A percentile compares a stretch with the other conserved stretches of the same genome.
phyloP scores from a whole-genome alignment of 1,140 invertebrate genomes.

The Tigriopus japonicus region DNA sequence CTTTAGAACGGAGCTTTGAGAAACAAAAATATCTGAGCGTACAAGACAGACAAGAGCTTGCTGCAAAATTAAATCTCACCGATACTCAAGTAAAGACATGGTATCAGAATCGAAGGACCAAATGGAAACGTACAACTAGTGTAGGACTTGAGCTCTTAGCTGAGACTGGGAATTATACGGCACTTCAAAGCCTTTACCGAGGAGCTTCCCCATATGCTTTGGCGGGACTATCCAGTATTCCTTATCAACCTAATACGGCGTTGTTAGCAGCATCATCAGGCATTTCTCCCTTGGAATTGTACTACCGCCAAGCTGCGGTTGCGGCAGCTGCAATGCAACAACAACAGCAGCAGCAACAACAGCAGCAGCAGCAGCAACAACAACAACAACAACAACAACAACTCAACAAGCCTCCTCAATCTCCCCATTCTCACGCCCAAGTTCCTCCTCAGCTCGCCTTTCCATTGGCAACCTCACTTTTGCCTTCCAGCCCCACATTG shows the following conservation, averaged over 20 bases:
- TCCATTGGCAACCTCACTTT: not conserved
- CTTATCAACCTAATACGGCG: not conserved
- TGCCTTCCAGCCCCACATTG: not conserved
- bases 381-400: no score
- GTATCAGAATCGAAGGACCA: slow-evolving; percentile 97
- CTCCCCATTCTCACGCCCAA: no score
- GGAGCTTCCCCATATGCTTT: not conserved
- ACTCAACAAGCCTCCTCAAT: no score
- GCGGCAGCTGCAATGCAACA: slow-evolving; percentile 18
- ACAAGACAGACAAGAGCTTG: slow-evolving; percentile 93
- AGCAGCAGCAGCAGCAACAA: not conserved
- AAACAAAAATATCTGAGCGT: slow-evolving; percentile 96
- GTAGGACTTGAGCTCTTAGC: slow-evolving; percentile 90
- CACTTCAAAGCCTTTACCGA: slow-evolving; percentile 59
- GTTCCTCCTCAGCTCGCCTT: not conserved
- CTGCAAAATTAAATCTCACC: slow-evolving; percentile 79
- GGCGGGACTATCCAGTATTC: not conserved
- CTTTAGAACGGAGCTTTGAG: slow-evolving; percentile 92
- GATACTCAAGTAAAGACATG: slow-evolving; percentile 99
- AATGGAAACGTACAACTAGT: slow-evolving; percentile 97
- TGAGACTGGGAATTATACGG: slow-evolving; percentile 89
- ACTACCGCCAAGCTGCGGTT: slow-evolving; percentile 21
- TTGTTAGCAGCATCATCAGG: not conserved
- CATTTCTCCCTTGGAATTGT: slow-evolving; percentile 18
- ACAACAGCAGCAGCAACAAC: not conserved